A percentile compares a stretch with the other conserved stretches of the same genome.
Evolutionary conservation across 2,113 vertebrate species (phyloP).

Genomic region (Helogale parvula): DNA sequence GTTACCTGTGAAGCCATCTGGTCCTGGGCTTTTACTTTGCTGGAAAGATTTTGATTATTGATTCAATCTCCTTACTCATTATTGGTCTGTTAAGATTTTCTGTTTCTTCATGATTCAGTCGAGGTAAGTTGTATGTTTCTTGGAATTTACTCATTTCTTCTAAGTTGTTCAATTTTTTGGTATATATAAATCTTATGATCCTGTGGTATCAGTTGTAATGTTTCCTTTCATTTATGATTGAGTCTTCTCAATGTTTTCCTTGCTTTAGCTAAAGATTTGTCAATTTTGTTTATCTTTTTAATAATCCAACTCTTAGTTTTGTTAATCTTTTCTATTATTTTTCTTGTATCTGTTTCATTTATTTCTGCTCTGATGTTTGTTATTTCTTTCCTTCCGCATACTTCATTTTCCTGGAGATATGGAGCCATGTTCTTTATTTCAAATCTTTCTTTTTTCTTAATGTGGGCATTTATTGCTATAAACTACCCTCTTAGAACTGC

Average conservation of each 20-base stretch:
- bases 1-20: no score
- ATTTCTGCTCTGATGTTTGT: background rate
- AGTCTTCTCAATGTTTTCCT: background rate
- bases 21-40: no score
- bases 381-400: background rate
- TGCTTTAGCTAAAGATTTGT: background rate
- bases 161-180: no score
- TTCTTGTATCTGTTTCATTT: background rate
- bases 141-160: no score
- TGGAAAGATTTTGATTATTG: no score
- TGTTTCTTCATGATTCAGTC: background rate
- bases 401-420: background rate
- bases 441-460: no score
- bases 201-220: background rate
- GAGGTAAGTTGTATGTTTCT: background rate
- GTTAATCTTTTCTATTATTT: background rate
- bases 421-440: no score
- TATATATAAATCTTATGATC: background rate
- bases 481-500: no score
- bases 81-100: background rate
- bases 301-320: background rate
- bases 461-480: no score
- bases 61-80: background rate
- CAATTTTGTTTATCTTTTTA: background rate
- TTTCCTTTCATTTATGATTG: background rate